phyloP scores from a whole-genome alignment of 2,888 invertebrate genomes.

The Cheilosia impressa region DNA sequence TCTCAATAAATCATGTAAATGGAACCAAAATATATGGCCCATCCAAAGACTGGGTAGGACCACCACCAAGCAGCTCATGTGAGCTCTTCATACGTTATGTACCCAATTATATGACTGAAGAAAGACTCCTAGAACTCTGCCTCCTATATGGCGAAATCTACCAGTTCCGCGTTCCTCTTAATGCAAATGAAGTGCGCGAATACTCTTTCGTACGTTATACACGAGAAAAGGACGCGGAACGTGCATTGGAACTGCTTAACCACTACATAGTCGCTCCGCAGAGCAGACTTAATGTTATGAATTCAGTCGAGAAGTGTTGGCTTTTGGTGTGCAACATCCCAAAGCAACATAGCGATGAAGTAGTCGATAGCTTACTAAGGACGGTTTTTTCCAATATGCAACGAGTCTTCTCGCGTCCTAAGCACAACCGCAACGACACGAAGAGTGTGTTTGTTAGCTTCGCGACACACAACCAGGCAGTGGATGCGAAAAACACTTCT shows the following conservation, averaged over 20 bases:
- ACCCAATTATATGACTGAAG: constrained; percentile 77
- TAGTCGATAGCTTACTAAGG: constrained; percentile 77
- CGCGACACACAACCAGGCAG: constrained; percentile 78
- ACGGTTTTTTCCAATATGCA: constrained; percentile 77
- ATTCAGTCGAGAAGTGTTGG: constrained; percentile 79
- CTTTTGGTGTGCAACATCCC: constrained; percentile 80
- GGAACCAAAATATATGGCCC: constrained; percentile 78
- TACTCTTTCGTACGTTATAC: constrained; percentile 79
- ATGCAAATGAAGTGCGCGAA: constrained; percentile 77
- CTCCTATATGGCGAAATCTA: constrained; percentile 79
- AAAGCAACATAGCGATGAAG: constrained; percentile 76
- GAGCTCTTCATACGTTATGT: constrained; percentile 79
- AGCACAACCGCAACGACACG: constrained; percentile 65
- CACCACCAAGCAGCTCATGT: constrained; percentile 78
- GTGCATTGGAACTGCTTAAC: constrained; percentile 78
- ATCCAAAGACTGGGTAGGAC: constrained; percentile 78
- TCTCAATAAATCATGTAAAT: constrained; percentile 77
- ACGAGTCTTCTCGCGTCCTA: constrained; percentile 72
- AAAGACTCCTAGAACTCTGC: constrained; percentile 77
- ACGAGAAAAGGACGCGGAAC: constrained; percentile 77
- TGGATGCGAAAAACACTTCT: constrained; percentile 77
- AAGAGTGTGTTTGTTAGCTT: constrained; percentile 80
- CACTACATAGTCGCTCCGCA: constrained; percentile 77
- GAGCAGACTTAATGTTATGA: constrained; percentile 78
- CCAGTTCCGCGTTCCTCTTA: constrained; percentile 79